These are phyloP conservation scores for Brachyrhaphis roseni DNA, from an alignment of 2,797 vertebrate species.

Conservation along the genomic window DNA sequence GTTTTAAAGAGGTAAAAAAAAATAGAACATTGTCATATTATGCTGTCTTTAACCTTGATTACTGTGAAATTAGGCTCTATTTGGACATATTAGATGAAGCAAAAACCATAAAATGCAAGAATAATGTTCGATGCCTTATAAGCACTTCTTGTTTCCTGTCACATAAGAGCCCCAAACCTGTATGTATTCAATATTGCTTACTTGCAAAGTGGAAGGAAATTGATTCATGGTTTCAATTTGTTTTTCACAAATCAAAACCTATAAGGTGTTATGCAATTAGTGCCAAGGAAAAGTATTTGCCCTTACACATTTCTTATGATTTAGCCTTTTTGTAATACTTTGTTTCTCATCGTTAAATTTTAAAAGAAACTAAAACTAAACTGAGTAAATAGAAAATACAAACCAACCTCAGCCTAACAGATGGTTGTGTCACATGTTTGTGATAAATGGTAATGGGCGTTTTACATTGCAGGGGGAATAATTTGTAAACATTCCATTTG, in stretches of 20 bases:
- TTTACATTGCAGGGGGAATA: background rate
- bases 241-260: background rate
- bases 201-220: background rate
- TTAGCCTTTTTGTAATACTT: background rate
- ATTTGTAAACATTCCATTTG: background rate
- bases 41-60: constrained; percentile 49
- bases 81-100: constrained; percentile 8
- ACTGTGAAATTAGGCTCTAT: constrained; percentile 44
- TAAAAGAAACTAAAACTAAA: background rate
- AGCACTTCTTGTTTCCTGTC: background rate
- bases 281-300: background rate
- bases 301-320: background rate
- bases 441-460: background rate
- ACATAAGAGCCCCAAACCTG: background rate
- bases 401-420: background rate
- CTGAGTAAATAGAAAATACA: background rate
- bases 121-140: background rate
- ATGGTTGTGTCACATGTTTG: background rate
- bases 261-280: background rate
- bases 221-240: background rate
- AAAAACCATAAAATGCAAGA: constrained; percentile 20
- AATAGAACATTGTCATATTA: constrained; percentile 29
- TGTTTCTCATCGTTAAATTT: background rate
- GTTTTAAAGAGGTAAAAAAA: constrained; percentile 11
- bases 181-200: background rate